A percentile compares a stretch with the other conserved stretches of the same genome.
Evolutionary conservation across 2,113 vertebrate genomes (phyloP).

Genomic region (Poeciliopsis occidentalis): DNA sequence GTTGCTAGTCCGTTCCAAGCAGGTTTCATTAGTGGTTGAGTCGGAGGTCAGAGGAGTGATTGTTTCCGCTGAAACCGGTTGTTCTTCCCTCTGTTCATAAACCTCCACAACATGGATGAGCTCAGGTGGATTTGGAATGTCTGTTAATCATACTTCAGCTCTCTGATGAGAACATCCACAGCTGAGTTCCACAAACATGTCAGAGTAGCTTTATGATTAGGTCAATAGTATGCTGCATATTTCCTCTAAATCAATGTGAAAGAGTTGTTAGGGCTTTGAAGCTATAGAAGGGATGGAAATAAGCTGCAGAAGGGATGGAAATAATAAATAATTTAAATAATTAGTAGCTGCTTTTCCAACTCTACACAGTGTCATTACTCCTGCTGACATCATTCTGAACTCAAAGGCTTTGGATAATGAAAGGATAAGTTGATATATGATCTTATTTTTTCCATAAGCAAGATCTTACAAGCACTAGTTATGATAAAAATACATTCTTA

Average conservation of each 20-base stretch:
- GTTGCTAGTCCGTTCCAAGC: not conserved
- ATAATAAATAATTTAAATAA: no score
- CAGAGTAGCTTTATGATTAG: no score
- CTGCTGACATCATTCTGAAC: no score
- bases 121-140: slow-evolving; percentile 19
- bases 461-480: not conserved
- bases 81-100: not conserved
- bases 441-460: not conserved
- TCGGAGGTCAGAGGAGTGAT: slow-evolving; percentile 15
- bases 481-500: not conserved
- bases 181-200: no score
- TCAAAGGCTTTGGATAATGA: no score
- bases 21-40: slow-evolving; percentile 8
- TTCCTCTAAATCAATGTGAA: no score
- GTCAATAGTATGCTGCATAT: no score
- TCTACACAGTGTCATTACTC: no score
- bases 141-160: slow-evolving; percentile 10
- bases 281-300: no score
- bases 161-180: not conserved
- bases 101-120: slow-evolving; percentile 2
- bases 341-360: no score
- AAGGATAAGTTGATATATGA: not conserved
- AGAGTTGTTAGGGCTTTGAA: no score
- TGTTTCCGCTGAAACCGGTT: slow-evolving; percentile 5
- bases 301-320: no score